phyloP scores from a whole-genome alignment of 2,797 vertebrate species.

The Cyprinella venusta region DNA sequence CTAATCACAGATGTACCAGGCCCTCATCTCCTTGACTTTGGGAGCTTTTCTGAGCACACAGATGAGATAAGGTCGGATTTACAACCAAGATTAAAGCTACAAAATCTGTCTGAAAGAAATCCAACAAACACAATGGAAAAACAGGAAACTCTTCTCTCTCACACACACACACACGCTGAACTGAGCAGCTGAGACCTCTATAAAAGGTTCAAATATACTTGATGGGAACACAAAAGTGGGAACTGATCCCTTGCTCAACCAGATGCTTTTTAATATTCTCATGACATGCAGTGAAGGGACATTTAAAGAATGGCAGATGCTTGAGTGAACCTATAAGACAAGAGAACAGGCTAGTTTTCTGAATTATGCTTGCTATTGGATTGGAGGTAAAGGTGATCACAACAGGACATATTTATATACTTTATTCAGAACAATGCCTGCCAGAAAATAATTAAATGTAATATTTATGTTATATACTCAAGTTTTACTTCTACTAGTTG shows the following conservation, averaged over 20 bases:
- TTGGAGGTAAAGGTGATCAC: not conserved
- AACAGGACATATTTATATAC: not conserved
- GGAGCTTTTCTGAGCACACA: conserved; percentile 64
- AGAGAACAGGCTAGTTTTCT: conserved; percentile 12
- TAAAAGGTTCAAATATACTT: conserved; percentile 28
- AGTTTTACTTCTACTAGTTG: not conserved
- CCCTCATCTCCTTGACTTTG: conserved; percentile 60
- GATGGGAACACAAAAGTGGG: conserved; percentile 38
- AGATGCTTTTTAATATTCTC: conserved; percentile 45
- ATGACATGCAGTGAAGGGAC: conserved; percentile 40
- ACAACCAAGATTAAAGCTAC: conserved; percentile 71
- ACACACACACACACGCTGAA: not conserved
- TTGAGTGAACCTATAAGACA: conserved; percentile 44
- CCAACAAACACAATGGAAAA: conserved; percentile 59
- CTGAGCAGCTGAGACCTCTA: not conserved
- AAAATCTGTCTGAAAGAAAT: conserved; percentile 71
- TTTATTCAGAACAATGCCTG: conserved; percentile 6
- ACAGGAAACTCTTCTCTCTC: not conserved
- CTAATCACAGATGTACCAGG: conserved; percentile 67
- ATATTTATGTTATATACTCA: not conserved
- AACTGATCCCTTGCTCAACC: not conserved
- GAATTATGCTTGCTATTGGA: conserved; percentile 29
- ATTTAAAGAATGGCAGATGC: conserved; percentile 62
- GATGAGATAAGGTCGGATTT: conserved; percentile 71
- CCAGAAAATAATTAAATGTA: not conserved